Base-by-base conservation (phyloP, 1,140 invertebrate genomes). In the Ephestia elutella region DNA sequence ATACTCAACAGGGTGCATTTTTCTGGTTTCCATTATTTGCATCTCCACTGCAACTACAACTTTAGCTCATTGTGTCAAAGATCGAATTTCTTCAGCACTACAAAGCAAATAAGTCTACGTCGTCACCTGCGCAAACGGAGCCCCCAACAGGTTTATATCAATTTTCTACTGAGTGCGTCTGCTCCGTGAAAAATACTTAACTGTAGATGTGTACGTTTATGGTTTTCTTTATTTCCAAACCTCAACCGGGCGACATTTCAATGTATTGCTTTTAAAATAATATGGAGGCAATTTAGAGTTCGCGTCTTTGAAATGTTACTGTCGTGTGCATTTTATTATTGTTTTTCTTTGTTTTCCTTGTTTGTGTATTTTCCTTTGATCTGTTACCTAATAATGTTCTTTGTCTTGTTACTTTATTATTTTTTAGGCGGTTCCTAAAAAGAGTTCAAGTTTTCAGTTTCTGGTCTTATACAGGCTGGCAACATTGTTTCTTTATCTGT, bases 101-200 rank as follows among this genome's bases (percentile, higher is more conserved):
- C 30, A 62, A 60, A 67, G 62, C 60, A 73, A 73, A 80, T 78
- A 83, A 74, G 75, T 76, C 72, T 75, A 61, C 65, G 67, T 76
- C 72, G 73, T 80, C 82, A 81, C 78, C 81, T 82, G 75, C 75
- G 68, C 66, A 79, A 85, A 80, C 76, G 63, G 69, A 71, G 74
- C 60, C 73, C 77, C 73, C 75, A 82, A 84, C 78, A 84, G 76
- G 80, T 86, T 86, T 87, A 83, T 84, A 83, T 83, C 82, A 87
- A 87, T 86, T 87, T 83, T 86, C 80, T 79, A 73, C 78, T 71
- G 76, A 84, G 78, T 84, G 84, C 81, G 81, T 82, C 78, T 85
- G 75, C 78, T 72, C 76, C 68, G 74, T 70, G 73, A 67, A 80
- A 84, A 86, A 83, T 78, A 83, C 75, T 83, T 75, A 82, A 75